These are phyloP conservation scores for Clarias platycephalus DNA, from an alignment of 2,797 vertebrate species.

Conservation along the genomic window DNA sequence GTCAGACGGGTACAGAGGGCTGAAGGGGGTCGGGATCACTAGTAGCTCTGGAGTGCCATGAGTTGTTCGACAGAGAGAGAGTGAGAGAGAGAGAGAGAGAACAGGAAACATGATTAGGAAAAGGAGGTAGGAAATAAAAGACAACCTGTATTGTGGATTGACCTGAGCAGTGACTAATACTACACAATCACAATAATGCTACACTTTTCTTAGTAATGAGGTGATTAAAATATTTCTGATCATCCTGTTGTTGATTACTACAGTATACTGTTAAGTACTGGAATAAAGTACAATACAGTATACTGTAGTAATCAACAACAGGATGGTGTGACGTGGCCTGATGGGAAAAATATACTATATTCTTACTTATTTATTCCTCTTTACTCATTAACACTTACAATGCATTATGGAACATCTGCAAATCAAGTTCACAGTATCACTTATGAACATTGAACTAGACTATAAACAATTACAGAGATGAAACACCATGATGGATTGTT, in stretches of 20 bases:
- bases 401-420: neutral
- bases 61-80: no score
- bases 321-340: neutral
- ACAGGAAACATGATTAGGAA: neutral
- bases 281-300: neutral
- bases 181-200: no score
- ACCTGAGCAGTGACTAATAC: no score
- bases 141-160: neutral
- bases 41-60: no score
- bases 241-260: neutral
- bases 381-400: neutral
- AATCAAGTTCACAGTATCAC: neutral
- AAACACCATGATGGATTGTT: no score
- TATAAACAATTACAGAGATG: no score
- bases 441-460: no score
- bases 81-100: no score
- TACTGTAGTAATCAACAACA: neutral
- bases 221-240: neutral
- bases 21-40: no score
- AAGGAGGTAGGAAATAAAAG: neutral
- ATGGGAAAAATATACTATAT: neutral
- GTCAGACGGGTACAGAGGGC: no score
- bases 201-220: no score
- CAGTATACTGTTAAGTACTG: neutral
- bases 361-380: neutral